These are phyloP conservation scores for Apeltes quadracus DNA, from an alignment of 2,113 vertebrate species.

Conservation along the genomic window DNA sequence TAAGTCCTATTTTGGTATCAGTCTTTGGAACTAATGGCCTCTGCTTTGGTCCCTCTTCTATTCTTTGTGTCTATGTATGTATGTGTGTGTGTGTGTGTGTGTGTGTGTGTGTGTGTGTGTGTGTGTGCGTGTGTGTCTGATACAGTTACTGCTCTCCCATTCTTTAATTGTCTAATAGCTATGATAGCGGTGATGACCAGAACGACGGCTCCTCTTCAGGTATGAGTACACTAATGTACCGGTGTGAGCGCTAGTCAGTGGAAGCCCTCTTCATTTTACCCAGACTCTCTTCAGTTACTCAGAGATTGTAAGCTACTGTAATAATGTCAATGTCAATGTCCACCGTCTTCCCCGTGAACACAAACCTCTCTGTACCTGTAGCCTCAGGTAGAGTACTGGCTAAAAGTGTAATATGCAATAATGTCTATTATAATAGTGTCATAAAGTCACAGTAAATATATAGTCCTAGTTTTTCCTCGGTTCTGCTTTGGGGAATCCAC, in stretches of 20 bases:
- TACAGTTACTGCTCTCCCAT: slow-evolving; percentile 37
- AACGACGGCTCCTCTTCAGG: background rate
- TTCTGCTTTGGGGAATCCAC: slow-evolving; percentile 3
- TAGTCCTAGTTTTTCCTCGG: background rate
- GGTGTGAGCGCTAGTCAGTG: slow-evolving; percentile 5
- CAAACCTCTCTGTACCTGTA: slow-evolving; percentile 21
- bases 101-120: background rate
- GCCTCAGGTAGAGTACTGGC: slow-evolving; percentile 22
- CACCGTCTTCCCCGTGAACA: background rate
- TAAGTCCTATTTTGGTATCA: slow-evolving; percentile 43
- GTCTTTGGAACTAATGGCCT: slow-evolving; percentile 53
- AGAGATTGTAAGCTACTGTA: background rate
- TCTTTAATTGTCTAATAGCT: slow-evolving; percentile 57
- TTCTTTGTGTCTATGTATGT: slow-evolving; percentile 21
- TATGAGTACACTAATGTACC: slow-evolving; percentile 2
- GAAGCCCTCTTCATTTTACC: background rate
- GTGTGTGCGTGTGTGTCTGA: slow-evolving; percentile 37
- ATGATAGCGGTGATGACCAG: slow-evolving; percentile 20
- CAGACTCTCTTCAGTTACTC: background rate
- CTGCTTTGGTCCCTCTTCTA: slow-evolving; percentile 33
- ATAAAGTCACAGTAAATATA: slow-evolving; percentile 61
- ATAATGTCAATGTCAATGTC: slow-evolving; percentile 24
- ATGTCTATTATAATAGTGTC: slow-evolving; percentile 54
- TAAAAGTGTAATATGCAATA: slow-evolving; percentile 3
- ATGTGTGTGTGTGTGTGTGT: slow-evolving; percentile 10